Evolutionary conservation across 2,113 vertebrate species (phyloP).

Genomic region (Phyllostomus hastatus): DNA sequence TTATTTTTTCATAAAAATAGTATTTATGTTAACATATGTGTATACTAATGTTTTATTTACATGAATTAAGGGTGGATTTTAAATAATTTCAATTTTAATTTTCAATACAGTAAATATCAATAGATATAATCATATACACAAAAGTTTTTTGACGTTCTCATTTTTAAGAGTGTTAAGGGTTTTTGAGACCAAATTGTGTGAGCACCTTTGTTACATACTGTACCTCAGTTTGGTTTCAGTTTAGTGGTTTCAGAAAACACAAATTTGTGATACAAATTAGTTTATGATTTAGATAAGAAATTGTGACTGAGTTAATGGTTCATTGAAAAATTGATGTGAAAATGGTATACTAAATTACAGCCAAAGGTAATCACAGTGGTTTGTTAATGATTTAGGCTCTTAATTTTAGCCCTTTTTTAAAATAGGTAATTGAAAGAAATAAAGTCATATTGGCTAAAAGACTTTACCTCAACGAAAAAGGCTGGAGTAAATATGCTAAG

Average conservation of each 20-base stretch:
- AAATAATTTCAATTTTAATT: slow-evolving; percentile 28
- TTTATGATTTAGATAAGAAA: slow-evolving; percentile 25
- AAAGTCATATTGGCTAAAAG: slow-evolving; percentile 81
- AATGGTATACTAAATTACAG: not conserved
- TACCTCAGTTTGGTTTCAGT: not conserved
- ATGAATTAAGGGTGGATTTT: not conserved
- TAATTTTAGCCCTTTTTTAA: slow-evolving; percentile 57
- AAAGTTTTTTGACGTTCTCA: not conserved
- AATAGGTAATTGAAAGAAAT: slow-evolving; percentile 87
- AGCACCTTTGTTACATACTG: not conserved
- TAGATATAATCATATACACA: not conserved
- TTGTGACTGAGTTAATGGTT: slow-evolving; percentile 18
- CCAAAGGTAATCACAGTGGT: not conserved
- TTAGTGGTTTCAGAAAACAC: slow-evolving; percentile 18
- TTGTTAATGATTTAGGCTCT: slow-evolving; percentile 24
- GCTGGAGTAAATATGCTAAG: slow-evolving; percentile 82
- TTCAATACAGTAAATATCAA: not conserved
- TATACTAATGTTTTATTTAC: slow-evolving; percentile 22
- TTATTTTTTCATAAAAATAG: slow-evolving; percentile 8
- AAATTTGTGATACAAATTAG: slow-evolving; percentile 5
- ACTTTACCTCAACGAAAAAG: slow-evolving; percentile 84
- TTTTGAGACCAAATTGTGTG: not conserved
- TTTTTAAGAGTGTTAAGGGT: not conserved
- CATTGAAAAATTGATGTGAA: not conserved
- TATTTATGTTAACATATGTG: not conserved